phyloP scores from a whole-genome alignment of 2,888 invertebrate species.

The Theretra japonica region DNA sequence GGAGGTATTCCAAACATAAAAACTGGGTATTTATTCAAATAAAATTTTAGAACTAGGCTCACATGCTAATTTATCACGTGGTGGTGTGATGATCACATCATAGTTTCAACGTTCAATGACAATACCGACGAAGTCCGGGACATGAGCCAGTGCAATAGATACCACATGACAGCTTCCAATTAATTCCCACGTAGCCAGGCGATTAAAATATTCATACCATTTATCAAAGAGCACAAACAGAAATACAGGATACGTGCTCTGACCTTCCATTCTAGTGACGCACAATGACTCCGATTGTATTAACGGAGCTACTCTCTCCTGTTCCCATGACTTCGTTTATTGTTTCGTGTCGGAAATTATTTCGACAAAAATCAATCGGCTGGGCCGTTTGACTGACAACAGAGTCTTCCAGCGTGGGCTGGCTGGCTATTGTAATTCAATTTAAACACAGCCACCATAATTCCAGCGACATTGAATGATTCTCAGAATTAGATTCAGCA shows the following conservation, averaged over 20 bases:
- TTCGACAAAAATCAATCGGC: slow-evolving; percentile 64
- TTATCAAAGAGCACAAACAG: slow-evolving; percentile 55
- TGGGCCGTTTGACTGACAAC: slow-evolving; percentile 52
- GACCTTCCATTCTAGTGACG: slow-evolving; percentile 66
- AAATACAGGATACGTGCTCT: slow-evolving; percentile 61
- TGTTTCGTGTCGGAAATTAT: slow-evolving; percentile 64
- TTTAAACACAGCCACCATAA: slow-evolving; percentile 65
- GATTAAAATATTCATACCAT: slow-evolving; percentile 38
- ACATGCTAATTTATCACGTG: background rate
- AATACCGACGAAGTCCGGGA: slow-evolving; percentile 12
- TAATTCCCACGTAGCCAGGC: slow-evolving; percentile 25
- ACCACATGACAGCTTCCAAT: slow-evolving; percentile 22
- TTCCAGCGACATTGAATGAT: slow-evolving; percentile 73
- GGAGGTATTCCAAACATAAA: background rate
- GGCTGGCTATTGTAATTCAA: slow-evolving; percentile 67
- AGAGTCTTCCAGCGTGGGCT: slow-evolving; percentile 64
- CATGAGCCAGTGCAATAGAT: slow-evolving; percentile 11
- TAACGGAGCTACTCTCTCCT: slow-evolving; percentile 66
- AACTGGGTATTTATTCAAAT: background rate
- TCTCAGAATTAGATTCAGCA: slow-evolving; percentile 69
- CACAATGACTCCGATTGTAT: slow-evolving; percentile 67
- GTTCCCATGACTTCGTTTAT: slow-evolving; percentile 51
- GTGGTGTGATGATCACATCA: background rate
- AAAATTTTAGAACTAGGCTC: background rate
- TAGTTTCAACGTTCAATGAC: background rate